Evolutionary conservation across 2,113 vertebrate species (phyloP), one percentile per base, ranked within the genome.

Genomic region (Larimichthys polyactis): DNA sequence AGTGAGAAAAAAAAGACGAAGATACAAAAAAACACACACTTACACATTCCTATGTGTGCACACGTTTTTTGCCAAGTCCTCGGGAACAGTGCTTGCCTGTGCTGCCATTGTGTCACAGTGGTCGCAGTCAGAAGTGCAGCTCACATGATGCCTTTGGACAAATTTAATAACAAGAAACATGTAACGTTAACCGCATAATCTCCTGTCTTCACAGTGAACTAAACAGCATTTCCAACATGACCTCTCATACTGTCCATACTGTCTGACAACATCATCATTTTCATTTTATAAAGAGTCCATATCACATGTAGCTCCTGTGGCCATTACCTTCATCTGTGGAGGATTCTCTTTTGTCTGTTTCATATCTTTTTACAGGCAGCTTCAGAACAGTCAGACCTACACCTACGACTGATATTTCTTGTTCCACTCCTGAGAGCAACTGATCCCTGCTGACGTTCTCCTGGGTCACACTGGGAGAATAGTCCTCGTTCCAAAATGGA

Each of bases 401-500:
- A 78, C 22, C 36, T 29, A 16, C 7, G 54, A 40, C 49, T 29
- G 75, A 60, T n/a, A 48, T 52, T 43, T 60, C 54, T 27, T 46
- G 55, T 68, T 65, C 52, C 74, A 36, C 22, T 40, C 51, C 62
- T 62, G 78, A 51, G 3, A 82, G 77, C 80, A 78, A 70, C 84
- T 81, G 83, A 63, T 49, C 66, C 54, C 62, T 40, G 66, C 71
- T 57, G 75, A 60, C 22, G 4, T 60, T 70, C 67, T 36, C 54
- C 70, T 2, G 74, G 83, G 80, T 88, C 87, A 67, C 70, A 22
- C 20, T 10, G 46, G 73, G 67, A 77, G 66, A 75, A 63, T n/a
- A 11, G 48, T 66, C 60, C 20, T 67, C 16, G 12, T 74, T 78
- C 87, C 36, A 24, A 81, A 79, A 83, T 24, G 49, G 67, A 82